Evolutionary conservation across 2,113 vertebrate species (phyloP), one percentile per base, ranked within the genome.

Genomic region (Apaloderma vittatum): DNA sequence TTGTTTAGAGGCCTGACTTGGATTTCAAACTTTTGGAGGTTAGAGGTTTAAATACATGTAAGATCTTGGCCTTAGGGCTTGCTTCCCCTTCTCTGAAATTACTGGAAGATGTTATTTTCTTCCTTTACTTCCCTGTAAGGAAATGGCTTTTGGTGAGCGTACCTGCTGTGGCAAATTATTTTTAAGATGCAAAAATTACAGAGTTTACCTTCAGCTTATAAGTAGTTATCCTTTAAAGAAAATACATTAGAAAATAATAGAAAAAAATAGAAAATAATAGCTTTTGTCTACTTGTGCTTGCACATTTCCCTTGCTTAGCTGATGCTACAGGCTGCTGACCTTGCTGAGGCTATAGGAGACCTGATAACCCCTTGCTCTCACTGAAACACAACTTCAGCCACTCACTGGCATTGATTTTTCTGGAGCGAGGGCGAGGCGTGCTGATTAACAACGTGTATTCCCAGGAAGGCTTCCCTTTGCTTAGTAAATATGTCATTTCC

Each of bases 401-500:
- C 30, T 88, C 61, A 40, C 13, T 55, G 76, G 57, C 36, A 26
- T n/a, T 62, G 59, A 2, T 74, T 57, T 34, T 34, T 27, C 54
- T 17, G 23, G 36, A 90, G 57, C 23, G 61, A 88, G 40, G 37
- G 74, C 45, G 78, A 87, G 30, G 52, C 48, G 77, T 76, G 84
- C 32, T 78, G 72, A 80, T 40, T 84, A 92, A 88, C 18, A 67
- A 6, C 1, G 0, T 40, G 16, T 34, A 32, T 34, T 80, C 48
- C 45, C 22, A 71, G 80, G 72, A 91, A 90, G 30, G 17, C 22
- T 75, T 83, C 63, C 55, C 65, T 92, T 92, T 95, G 72, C 48
- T 78, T 82, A 45, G 92, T 75, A 89, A 96, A 93, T 84, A 94
- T 89, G 93, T 12, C 78, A 88, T 78, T 95, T 95, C 83, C 76